phyloP scores from a whole-genome alignment of 2,888 invertebrate species.

The Lissocephala sabroskyi region DNA sequence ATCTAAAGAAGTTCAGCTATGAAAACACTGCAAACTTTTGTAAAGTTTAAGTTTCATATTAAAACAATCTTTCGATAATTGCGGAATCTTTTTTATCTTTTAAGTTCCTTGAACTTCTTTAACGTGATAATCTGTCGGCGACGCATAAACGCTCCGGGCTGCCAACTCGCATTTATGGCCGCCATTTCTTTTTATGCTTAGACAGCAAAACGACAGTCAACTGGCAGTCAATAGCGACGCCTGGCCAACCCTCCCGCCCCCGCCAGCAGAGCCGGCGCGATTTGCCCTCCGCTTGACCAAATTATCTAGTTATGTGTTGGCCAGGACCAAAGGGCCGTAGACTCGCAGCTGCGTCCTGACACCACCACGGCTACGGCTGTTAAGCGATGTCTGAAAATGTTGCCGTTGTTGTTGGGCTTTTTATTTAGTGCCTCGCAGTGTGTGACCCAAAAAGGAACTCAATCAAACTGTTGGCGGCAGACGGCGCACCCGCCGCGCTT shows the following conservation, averaged over 20 bases:
- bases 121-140: no score
- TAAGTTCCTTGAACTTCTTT: no score
- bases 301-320: slow-evolving; percentile 4
- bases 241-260: no score
- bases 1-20: no score
- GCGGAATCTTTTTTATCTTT: no score
- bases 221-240: background rate
- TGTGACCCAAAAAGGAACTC: slow-evolving; percentile 21
- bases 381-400: slow-evolving; percentile 15
- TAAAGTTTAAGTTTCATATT: no score
- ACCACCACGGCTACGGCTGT: background rate
- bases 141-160: no score
- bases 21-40: no score
- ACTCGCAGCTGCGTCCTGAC: background rate
- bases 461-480: slow-evolving; percentile 44
- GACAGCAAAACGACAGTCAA: slow-evolving; percentile 31
- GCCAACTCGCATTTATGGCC: background rate
- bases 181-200: slow-evolving; percentile 38
- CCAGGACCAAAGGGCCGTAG: background rate
- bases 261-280: no score
- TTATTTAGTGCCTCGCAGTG: slow-evolving; percentile 1
- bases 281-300: background rate
- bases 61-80: no score
- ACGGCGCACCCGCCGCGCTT: slow-evolving; percentile 6
- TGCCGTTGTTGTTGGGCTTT: slow-evolving; percentile 18